phyloP scores from a whole-genome alignment of 2,888 invertebrate genomes.

The Tenthredo scrophulariae region DNA sequence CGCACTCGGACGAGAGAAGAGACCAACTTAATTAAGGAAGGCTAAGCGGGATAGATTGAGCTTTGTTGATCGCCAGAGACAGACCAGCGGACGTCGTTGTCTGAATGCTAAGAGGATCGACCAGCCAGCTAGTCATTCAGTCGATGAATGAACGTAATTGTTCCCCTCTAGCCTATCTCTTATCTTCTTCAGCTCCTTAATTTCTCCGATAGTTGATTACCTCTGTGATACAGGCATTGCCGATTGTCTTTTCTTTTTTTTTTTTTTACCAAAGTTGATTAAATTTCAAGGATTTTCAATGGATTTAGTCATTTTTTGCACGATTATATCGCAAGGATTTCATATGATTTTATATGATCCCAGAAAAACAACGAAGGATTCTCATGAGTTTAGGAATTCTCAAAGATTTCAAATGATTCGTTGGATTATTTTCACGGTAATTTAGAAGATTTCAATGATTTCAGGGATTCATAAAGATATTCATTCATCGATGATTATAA shows the following conservation, averaged over 20 bases:
- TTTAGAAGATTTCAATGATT: too few species aligned
- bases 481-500: too few species aligned
- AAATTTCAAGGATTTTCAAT: not conserved
- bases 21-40: conserved; percentile 34
- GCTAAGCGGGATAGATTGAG: conserved; percentile 40
- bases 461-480: too few species aligned
- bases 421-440: too few species aligned
- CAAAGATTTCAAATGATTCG: too few species aligned
- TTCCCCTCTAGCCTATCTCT: conserved; percentile 24
- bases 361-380: too few species aligned
- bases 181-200: conserved; percentile 14
- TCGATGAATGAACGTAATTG: conserved; percentile 50
- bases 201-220: not conserved
- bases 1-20: conserved; percentile 30
- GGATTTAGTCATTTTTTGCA: not conserved
- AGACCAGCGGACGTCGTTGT: conserved; percentile 40
- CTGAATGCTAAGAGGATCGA: conserved; percentile 50
- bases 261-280: not conserved
- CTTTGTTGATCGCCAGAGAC: conserved; percentile 43
- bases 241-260: not conserved
- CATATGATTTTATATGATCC: not conserved
- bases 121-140: conserved; percentile 15
- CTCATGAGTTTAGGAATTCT: too few species aligned
- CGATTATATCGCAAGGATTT: not conserved
- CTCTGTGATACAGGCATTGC: not conserved